phyloP scores from a whole-genome alignment of 1,140 invertebrate genomes.

The Sitophilus oryzae region DNA sequence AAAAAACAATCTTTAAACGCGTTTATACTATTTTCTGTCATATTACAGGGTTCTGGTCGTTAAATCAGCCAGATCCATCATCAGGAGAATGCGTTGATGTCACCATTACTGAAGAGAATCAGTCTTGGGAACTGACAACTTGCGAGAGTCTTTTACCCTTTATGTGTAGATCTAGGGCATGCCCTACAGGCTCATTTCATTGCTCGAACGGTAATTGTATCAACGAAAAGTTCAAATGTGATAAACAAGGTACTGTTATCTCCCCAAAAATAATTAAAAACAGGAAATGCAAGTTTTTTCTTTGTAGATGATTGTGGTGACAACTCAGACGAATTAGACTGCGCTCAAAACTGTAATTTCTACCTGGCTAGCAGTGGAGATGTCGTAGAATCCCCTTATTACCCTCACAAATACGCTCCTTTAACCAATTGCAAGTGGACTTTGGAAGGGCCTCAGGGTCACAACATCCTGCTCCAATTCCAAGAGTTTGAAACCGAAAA shows the following conservation, averaged over 20 bases:
- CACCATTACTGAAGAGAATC: conserved; percentile 63
- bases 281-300: neutral
- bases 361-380: conserved; percentile 93
- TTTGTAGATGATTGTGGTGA: conserved; percentile 80
- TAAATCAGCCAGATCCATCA: conserved; percentile 77
- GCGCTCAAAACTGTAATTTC: conserved; percentile 79
- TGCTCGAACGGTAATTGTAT: conserved; percentile 90
- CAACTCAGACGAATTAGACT: conserved; percentile 86
- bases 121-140: conserved; percentile 88
- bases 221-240: conserved; percentile 82
- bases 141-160: conserved; percentile 92
- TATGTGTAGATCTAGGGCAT: conserved; percentile 87
- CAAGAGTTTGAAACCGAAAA: conserved; percentile 97
- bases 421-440: conserved; percentile 95
- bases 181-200: conserved; percentile 84
- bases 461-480: conserved; percentile 87
- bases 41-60: conserved; percentile 75
- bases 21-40: neutral
- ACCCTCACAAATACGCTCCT: conserved; percentile 85
- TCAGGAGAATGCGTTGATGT: conserved; percentile 85
- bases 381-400: conserved; percentile 89
- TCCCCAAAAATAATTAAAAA: neutral
- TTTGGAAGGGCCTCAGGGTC: conserved; percentile 90
- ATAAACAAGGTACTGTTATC: conserved; percentile 58
- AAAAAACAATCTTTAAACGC: conserved; percentile 25